phyloP scores from a whole-genome alignment of 2,113 vertebrate genomes.

The Halichoeres trimaculatus region DNA sequence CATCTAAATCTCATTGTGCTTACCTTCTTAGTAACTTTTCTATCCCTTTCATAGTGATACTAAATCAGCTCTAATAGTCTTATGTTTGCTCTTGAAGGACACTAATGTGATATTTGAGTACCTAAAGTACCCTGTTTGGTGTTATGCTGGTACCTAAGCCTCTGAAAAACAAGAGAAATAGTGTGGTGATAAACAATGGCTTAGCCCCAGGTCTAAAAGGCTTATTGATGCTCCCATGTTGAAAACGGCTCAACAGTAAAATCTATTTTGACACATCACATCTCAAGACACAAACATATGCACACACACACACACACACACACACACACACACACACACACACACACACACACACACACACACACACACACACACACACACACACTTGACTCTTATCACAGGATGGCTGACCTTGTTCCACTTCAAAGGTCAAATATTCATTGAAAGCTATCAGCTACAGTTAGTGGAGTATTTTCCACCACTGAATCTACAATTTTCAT shows the following conservation, averaged over 20 bases:
- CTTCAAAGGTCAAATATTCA: background rate
- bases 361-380: background rate
- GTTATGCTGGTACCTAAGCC: constrained; percentile 34
- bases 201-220: constrained; percentile 21
- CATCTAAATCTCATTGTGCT: constrained; percentile 57
- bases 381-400: background rate
- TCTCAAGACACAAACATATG: background rate
- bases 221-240: constrained; percentile 17
- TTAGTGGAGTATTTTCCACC: constrained; percentile 30
- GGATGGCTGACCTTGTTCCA: background rate
- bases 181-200: constrained; percentile 55
- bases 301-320: background rate
- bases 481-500: constrained; percentile 2
- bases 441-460: constrained; percentile 15
- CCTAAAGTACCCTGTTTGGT: constrained; percentile 34
- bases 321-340: background rate
- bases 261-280: background rate
- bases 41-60: constrained; percentile 51
- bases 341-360: background rate
- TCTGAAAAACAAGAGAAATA: constrained; percentile 43
- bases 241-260: constrained; percentile 16
- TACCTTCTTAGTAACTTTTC: constrained; percentile 48
- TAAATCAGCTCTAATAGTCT: constrained; percentile 58
- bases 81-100: constrained; percentile 62
- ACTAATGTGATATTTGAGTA: constrained; percentile 41